These are phyloP conservation scores for Loripinus fragilis DNA, from an alignment of 2,888 invertebrate species.

Conservation along the genomic window DNA sequence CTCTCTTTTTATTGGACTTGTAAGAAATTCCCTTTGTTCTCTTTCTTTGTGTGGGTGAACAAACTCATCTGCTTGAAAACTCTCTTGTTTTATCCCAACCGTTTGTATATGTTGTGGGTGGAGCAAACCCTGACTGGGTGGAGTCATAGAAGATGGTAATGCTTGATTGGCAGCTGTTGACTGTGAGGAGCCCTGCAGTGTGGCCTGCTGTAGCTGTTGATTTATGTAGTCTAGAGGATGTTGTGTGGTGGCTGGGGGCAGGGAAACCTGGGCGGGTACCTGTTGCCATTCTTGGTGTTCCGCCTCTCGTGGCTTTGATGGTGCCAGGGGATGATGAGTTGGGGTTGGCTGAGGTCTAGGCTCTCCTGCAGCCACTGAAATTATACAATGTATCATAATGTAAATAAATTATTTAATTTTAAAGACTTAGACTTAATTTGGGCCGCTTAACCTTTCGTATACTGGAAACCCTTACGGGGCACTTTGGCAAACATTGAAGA, in stretches of 20 bases:
- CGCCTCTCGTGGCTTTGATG: conserved; percentile 11
- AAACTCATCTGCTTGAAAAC: conserved; percentile 6
- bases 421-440: too few relatives aligned
- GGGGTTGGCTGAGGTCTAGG: conserved; percentile 14
- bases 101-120: conserved; percentile 7
- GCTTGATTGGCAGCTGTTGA: background rate
- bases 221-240: conserved; percentile 78
- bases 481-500: too few relatives aligned
- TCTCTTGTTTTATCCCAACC: background rate
- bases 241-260: conserved; percentile 63
- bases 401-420: too few relatives aligned
- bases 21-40: conserved; percentile 32
- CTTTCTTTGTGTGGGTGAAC: conserved; percentile 10
- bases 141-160: conserved; percentile 4
- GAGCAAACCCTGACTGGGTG: conserved; percentile 35
- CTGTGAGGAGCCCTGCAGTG: conserved; percentile 36
- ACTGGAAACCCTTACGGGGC: too few relatives aligned
- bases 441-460: too few relatives aligned
- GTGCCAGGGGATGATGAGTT: background rate
- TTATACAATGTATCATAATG: too few relatives aligned
- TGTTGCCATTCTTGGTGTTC: conserved; percentile 46
- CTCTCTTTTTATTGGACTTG: conserved; percentile 33
- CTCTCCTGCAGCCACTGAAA: conserved; percentile 7
- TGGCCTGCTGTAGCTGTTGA: conserved; percentile 65
- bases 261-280: conserved; percentile 28